A percentile compares a stretch with the other conserved stretches of the same genome.
Conservation (phyloP, 2,113 vertebrate species). For the Orycteropus afer region DNA sequence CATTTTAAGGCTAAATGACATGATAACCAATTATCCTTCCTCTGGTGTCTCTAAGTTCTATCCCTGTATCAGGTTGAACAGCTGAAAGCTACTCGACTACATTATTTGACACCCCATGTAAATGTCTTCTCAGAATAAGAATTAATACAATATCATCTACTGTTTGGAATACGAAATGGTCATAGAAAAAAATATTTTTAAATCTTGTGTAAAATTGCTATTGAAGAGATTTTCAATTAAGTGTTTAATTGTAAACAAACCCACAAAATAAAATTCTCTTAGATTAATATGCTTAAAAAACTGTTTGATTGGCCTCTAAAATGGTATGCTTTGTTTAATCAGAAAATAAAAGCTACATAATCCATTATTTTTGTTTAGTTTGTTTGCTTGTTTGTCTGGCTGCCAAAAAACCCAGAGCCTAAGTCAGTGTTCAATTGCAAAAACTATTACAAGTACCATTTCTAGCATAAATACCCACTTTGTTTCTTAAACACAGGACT, state of each 20-base stretch:
- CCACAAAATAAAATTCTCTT: conserved; percentile 39
- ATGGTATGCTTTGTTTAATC: conserved; percentile 13
- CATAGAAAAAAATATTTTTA: conserved; percentile 37
- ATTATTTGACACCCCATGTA: conserved; percentile 27
- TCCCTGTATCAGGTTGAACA: not conserved
- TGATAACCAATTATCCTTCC: not conserved
- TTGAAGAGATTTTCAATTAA: conserved; percentile 64
- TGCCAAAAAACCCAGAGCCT: not conserved
- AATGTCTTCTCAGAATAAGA: conserved; percentile 52
- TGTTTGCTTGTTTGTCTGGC: not conserved
- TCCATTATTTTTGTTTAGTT: conserved; percentile 13
- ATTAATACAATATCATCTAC: conserved; percentile 59
- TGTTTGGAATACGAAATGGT: conserved; percentile 62
- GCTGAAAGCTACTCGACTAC: conserved; percentile 9
- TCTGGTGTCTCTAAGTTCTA: not conserved
- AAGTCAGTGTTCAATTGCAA: not conserved
- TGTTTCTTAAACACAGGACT: not conserved
- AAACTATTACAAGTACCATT: conserved; percentile 18
- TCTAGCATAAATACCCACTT: not conserved
- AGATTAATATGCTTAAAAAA: not conserved
- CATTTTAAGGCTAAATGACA: not conserved
- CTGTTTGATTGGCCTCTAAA: conserved; percentile 26
- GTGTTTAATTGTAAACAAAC: conserved; percentile 49
- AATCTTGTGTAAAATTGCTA: conserved; percentile 59
- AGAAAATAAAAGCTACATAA: conserved; percentile 13